Evolutionary conservation across 2,888 invertebrate genomes (phyloP), one percentile per base, ranked within the genome.

Genomic region (Gasteruption jaculator): DNA sequence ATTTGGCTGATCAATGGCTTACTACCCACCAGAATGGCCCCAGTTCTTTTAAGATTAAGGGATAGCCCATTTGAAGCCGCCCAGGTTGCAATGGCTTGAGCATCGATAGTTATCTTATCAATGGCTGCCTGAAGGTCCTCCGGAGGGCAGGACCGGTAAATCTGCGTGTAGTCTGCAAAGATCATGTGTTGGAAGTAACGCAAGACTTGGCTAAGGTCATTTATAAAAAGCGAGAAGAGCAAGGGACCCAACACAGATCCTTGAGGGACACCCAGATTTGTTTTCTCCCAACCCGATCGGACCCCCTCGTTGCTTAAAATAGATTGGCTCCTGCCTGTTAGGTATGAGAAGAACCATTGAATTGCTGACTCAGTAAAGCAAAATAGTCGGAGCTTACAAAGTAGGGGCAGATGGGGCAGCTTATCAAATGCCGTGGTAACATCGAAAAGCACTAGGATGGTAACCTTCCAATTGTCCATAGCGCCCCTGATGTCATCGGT

Each of bases 41-140:
- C 7, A 2, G 38, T 43, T 14, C 31, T 43, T 1, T 26, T 7
- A 2, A 33, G 4, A 12, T 43, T 43, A 2, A 43, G 10, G 2
- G 27, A 20, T 2, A 43, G 33, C 1, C 10, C 10, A 15, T 30
- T 15, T 7, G 5, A 2, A 1, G 10, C 18, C 3, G 38, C 21
- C 41, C 37, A 41, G 15, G 16, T 14, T 5, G 18, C 5, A 4
- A 27, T 15, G 5, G 12, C 18, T 10, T n/a, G 4, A 2, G 18
- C 10, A 12, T 26, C 37, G 5, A 2, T n/a, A 19, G 27, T 38
- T 6, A 38, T 6, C 8, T 12, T n/a, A 7, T 11, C 2, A 38
- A 29, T 3, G 20, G 20, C 5, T 18, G 19, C 6, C 2, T 11
- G 7, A 2, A 38, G 6, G 3, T 30, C 11, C 3, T n/a, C 11